phyloP scores from a whole-genome alignment of 2,888 invertebrate species.

The Hypercompe scribonia region DNA sequence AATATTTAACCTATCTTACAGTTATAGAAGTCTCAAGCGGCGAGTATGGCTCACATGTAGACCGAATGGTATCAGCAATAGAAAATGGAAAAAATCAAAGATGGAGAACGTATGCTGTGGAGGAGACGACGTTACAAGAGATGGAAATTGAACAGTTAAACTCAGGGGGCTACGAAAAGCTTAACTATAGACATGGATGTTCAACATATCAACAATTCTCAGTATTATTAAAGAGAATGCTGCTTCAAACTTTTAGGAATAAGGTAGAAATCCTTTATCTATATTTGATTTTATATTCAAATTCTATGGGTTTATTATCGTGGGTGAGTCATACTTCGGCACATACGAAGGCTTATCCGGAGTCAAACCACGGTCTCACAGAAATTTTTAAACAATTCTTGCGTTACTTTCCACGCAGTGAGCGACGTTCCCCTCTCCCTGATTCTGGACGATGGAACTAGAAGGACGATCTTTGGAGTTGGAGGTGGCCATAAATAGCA shows the following conservation, averaged over 20 bases:
- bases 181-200: conserved; percentile 85
- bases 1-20: no score
- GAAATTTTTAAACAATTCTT: no score
- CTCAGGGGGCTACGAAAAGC: conserved; percentile 77
- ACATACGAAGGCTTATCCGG: no score
- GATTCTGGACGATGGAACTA: no score
- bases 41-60: conserved; percentile 91
- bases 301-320: no score
- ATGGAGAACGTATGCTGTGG: conserved; percentile 79
- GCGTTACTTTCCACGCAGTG: no score
- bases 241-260: conserved; percentile 91
- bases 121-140: conserved; percentile 56
- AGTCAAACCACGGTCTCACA: no score
- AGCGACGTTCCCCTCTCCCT: no score
- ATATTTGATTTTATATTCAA: no score
- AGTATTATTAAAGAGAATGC: conserved; percentile 89
- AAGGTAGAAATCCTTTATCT: conserved; percentile 73
- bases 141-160: conserved; percentile 79
- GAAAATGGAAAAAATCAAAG: conserved; percentile 88
- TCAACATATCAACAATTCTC: conserved; percentile 89
- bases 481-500: no score
- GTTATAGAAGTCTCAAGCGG: conserved; percentile 93
- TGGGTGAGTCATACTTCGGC: no score
- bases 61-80: conserved; percentile 89
- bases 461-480: no score